phyloP scores from a whole-genome alignment of 2,113 vertebrate genomes.

The Pterocles burchelli region DNA sequence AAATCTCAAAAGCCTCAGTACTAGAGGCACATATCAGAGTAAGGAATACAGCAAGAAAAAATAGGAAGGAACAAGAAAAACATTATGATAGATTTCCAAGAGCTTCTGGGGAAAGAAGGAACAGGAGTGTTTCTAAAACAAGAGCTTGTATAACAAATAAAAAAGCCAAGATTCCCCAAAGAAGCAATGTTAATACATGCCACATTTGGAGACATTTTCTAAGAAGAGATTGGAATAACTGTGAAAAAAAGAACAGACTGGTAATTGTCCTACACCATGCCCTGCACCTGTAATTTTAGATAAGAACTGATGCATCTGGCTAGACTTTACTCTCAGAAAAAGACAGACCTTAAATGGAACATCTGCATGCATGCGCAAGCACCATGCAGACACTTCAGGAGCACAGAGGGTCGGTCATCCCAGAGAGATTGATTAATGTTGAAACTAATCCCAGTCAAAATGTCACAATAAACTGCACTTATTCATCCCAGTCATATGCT shows the following conservation, averaged over 20 bases:
- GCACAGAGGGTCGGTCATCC: neutral
- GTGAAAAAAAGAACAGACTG: neutral
- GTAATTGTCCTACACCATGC: neutral
- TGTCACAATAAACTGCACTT: slow-evolving; percentile 8
- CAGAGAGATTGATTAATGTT: neutral
- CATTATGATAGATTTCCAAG: neutral
- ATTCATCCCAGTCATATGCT: neutral
- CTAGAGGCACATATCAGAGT: neutral
- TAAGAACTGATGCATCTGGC: neutral
- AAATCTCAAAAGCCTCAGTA: neutral
- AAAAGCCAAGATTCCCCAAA: neutral
- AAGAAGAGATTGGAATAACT: neutral
- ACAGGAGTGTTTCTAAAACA: neutral
- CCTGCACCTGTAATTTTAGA: neutral
- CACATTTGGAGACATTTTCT: neutral
- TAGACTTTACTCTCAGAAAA: neutral
- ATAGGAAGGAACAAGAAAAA: neutral
- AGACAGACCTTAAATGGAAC: slow-evolving; percentile 7
- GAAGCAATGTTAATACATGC: neutral
- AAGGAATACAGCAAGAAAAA: neutral
- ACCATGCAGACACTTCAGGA: neutral
- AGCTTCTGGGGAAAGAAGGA: neutral
- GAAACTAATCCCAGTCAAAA: slow-evolving; percentile 11
- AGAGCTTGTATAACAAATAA: neutral
- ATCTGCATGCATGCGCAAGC: slow-evolving; percentile 12